Base-by-base conservation (phyloP, 2,888 invertebrate genomes). In the Tigriopus californicus region DNA sequence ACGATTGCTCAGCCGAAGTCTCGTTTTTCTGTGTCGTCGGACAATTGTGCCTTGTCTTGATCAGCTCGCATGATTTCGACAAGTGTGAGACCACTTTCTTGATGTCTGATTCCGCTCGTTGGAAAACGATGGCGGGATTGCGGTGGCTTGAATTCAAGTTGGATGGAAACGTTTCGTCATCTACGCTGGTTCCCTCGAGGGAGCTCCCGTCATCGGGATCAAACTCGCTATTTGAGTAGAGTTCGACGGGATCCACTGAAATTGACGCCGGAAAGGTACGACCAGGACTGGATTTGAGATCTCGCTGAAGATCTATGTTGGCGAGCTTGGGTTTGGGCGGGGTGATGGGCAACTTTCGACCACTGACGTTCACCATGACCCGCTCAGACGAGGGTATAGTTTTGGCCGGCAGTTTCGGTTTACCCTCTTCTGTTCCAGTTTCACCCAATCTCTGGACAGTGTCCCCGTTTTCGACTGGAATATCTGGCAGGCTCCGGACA, bases 321-420 rank as follows among this genome's bases (percentile, higher is more conserved):
- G 53, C 11, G 4, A n/a, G 11, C n/a, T n/a, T 44, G 46, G 51
- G 20, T 13, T 41, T 56, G 42, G 56, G 56, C 8, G 56, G 56
- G 10, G 56, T 41, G 11, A 42, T 44, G n/a, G 56, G 56, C 10
- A 56, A 41, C 20, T 56, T 56, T 18, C 56, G 2, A 12, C 56
- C 56, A n/a, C 40, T n/a, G 15, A 18, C 22, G 10, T 15, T n/a
- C 33, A 33, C 33, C 8, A 33, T 5, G 33, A 33, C 33, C 8
- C 13, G 15, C 22, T 18, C 15, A 4, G 49, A 20, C 10, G 44
- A 44, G 33, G 54, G 40, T 3, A n/a, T 12, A 6, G 66, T 82
- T 81, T 65, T 84, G 83, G 64, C 80, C 78, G 49, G 49, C 22
- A 49, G 20, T 18, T 49, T 49, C 20, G 49, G 49, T 22, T 49